These are phyloP conservation scores for Taxidea taxus DNA, from an alignment of 2,113 vertebrate species.

Conservation along the genomic window DNA sequence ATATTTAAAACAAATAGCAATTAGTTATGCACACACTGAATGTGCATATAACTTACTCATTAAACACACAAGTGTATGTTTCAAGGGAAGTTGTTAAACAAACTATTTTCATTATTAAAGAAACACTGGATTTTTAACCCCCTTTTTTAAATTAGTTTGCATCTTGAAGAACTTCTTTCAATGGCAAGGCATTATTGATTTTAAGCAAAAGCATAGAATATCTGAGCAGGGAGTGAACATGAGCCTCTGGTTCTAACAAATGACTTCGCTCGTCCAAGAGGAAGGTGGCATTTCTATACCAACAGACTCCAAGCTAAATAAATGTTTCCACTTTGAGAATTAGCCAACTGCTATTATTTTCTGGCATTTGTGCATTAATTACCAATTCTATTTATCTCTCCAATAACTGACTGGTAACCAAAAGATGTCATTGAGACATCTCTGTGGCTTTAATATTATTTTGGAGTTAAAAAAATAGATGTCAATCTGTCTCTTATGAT, in stretches of 20 bases:
- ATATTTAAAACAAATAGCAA: neutral
- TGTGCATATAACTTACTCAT: too few species aligned
- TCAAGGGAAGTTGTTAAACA: neutral
- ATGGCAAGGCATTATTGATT: neutral
- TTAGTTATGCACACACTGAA: neutral
- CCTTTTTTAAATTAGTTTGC: neutral
- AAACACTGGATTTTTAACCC: neutral
- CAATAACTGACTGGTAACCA: neutral
- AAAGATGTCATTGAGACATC: constrained; percentile 66
- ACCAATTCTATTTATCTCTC: neutral
- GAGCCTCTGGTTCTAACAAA: neutral
- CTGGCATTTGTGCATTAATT: neutral
- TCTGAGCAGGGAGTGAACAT: neutral
- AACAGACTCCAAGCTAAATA: neutral
- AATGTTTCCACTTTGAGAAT: neutral
- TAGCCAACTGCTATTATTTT: neutral
- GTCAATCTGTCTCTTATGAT: constrained; percentile 69
- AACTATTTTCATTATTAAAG: neutral
- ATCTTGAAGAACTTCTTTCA: neutral
- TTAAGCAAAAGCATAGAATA: neutral
- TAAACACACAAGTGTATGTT: neutral
- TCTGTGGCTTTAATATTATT: constrained; percentile 55
- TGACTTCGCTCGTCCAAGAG: neutral
- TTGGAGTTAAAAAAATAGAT: constrained; percentile 39
- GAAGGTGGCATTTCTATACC: neutral